Evolutionary conservation across 1,140 invertebrate genomes (phyloP).

Genomic region (Paraescarpia echinospica): DNA sequence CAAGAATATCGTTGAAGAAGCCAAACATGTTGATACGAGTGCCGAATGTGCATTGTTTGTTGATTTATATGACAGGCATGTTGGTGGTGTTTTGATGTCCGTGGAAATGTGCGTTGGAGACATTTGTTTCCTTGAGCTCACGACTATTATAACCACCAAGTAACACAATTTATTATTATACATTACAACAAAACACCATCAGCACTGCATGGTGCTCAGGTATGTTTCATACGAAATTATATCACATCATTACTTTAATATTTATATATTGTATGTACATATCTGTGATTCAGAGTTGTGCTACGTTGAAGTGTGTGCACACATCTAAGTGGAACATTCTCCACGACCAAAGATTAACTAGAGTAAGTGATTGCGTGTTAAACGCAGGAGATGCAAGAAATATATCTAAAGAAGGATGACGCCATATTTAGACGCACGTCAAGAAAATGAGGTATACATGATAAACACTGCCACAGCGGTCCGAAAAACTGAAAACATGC

Average conservation of each 20-base stretch:
- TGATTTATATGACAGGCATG: neutral
- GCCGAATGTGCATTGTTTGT: neutral
- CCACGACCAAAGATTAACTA: neutral
- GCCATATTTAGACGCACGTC: neutral
- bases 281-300: neutral
- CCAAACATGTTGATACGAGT: no score
- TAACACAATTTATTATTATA: neutral
- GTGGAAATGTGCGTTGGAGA: neutral
- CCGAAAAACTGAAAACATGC: neutral
- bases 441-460: neutral
- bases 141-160: neutral
- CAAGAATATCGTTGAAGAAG: no score
- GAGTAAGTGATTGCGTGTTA: neutral
- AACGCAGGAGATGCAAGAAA: neutral
- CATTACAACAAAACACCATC: neutral
- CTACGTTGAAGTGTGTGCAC: neutral
- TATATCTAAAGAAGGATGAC: neutral
- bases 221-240: no score
- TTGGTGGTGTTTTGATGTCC: neutral
- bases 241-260: neutral
- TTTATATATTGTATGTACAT: neutral
- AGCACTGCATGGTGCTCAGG: neutral
- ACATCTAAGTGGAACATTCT: neutral
- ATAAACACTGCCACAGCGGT: neutral
- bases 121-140: neutral